phyloP scores from a whole-genome alignment of 2,797 vertebrate species.

The Eospalax fontanierii region DNA sequence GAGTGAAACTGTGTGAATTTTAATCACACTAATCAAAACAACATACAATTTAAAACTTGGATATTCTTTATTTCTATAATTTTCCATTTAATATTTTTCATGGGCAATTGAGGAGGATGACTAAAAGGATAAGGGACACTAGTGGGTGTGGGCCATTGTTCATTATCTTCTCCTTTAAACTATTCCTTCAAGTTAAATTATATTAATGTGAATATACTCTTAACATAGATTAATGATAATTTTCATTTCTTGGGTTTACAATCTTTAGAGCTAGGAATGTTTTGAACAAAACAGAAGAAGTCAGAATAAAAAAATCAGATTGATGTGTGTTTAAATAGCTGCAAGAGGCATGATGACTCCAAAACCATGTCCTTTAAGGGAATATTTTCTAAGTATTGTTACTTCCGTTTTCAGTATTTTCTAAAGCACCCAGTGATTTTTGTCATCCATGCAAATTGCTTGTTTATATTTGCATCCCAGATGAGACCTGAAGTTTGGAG shows the following conservation, averaged over 20 bases:
- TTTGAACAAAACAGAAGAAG: conserved; percentile 14
- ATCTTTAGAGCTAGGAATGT: conserved; percentile 3
- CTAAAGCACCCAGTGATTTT: not conserved
- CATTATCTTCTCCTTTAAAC: not conserved
- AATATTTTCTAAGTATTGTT: not conserved
- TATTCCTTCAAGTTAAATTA: conserved; percentile 37
- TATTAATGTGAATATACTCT: conserved; percentile 23
- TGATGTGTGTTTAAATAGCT: not conserved
- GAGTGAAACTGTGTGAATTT: not conserved
- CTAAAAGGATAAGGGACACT: not conserved
- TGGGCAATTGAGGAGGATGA: not conserved
- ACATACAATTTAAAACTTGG: not conserved
- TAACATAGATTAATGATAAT: not conserved
- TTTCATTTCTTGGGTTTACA: conserved; percentile 2
- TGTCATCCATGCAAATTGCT: conserved; percentile 7
- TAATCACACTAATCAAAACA: not conserved
- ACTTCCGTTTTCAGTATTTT: conserved; percentile 39
- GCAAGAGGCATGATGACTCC: not conserved
- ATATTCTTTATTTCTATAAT: not conserved
- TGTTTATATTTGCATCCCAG: conserved; percentile 24
- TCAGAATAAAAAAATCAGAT: conserved; percentile 12
- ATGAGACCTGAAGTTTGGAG: not conserved
- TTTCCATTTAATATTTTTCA: not conserved
- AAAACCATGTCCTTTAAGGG: not conserved
- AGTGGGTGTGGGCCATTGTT: not conserved